Evolutionary conservation across 2,888 invertebrate species (phyloP).

Genomic region (Odontomyia ornata): DNA sequence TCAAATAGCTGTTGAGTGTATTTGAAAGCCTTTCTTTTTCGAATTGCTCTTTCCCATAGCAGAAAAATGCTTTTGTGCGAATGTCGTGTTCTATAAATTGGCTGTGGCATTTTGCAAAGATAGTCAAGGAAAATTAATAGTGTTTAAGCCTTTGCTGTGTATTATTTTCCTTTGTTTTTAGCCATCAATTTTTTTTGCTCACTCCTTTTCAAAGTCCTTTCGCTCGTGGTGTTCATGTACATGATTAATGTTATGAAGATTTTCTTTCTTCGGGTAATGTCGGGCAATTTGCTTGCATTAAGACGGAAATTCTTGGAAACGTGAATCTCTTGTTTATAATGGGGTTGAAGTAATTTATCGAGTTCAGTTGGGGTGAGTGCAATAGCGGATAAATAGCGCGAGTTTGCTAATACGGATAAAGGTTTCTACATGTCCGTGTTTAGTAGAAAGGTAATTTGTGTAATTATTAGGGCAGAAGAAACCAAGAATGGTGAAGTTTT

Average conservation of each 20-base stretch:
- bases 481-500: too few species aligned
- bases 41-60: not conserved
- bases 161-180: not conserved
- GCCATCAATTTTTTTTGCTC: not conserved
- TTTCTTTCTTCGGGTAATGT: not conserved
- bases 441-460: too few species aligned
- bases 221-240: not conserved
- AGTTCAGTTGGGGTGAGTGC: too few species aligned
- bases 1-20: too few species aligned
- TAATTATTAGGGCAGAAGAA: too few species aligned
- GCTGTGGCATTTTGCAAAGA: constrained; percentile 20
- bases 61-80: not conserved
- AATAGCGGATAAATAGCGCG: too few species aligned
- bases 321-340: too few species aligned
- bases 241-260: not conserved
- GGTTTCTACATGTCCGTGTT: too few species aligned
- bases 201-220: not conserved
- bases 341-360: too few species aligned
- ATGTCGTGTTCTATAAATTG: constrained; percentile 14
- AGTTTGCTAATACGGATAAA: too few species aligned
- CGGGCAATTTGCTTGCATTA: not conserved
- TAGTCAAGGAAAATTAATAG: constrained; percentile 29
- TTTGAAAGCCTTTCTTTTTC: not conserved
- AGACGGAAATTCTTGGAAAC: not conserved
- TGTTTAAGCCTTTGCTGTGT: constrained; percentile 1